phyloP scores from a whole-genome alignment of 2,888 invertebrate genomes.

The Pandemis cinnamomeana region DNA sequence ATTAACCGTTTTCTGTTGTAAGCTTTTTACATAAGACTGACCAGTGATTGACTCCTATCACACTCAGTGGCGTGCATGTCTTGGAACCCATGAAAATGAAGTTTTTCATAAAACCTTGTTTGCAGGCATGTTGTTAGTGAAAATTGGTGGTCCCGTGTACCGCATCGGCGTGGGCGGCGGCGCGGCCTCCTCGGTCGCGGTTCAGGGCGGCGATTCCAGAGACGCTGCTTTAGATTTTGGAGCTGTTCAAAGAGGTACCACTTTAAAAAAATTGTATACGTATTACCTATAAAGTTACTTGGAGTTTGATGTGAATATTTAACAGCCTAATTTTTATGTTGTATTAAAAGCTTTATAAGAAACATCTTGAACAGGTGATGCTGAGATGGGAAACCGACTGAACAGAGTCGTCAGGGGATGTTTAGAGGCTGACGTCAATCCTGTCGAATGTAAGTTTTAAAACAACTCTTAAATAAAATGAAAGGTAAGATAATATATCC shows the following conservation, averaged over 20 bases:
- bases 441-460: slow-evolving; percentile 87
- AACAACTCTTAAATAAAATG: no score
- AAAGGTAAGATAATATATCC: no score
- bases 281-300: no score
- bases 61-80: no score
- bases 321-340: neutral
- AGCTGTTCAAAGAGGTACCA: slow-evolving; percentile 94
- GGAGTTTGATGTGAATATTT: slow-evolving; percentile 4
- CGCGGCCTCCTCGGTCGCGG: slow-evolving; percentile 98
- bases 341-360: slow-evolving; percentile 38
- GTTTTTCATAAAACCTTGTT: neutral
- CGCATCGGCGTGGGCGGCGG: slow-evolving; percentile 99
- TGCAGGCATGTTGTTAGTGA: slow-evolving; percentile 95
- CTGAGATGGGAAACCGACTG: slow-evolving; percentile 99
- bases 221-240: slow-evolving; percentile 95
- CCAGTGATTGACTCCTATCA: no score
- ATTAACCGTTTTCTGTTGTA: neutral
- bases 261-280: no score
- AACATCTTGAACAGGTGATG: slow-evolving; percentile 86
- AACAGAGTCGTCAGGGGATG: slow-evolving; percentile 97
- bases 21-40: neutral
- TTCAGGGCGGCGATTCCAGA: slow-evolving; percentile 90
- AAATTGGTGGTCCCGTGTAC: slow-evolving; percentile 98
- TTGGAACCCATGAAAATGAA: no score
- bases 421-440: slow-evolving; percentile 92